phyloP scores from a whole-genome alignment of 2,113 vertebrate species.

The Aythya baeri region DNA sequence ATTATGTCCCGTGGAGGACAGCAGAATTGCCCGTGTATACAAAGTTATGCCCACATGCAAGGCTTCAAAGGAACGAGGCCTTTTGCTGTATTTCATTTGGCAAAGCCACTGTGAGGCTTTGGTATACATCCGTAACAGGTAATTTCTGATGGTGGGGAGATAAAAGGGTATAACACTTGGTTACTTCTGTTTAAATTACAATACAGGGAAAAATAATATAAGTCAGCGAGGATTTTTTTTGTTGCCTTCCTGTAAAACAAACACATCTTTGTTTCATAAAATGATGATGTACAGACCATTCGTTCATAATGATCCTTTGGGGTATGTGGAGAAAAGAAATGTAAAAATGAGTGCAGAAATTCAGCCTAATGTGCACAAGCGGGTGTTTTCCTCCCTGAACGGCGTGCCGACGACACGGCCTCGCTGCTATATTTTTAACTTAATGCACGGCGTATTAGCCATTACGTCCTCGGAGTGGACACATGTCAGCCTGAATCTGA shows the following conservation, averaged over 20 bases:
- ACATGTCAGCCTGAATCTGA: slow-evolving; percentile 39
- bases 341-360: slow-evolving; percentile 36
- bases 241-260: slow-evolving; percentile 19
- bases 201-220: slow-evolving; percentile 38
- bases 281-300: slow-evolving; percentile 27
- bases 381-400: slow-evolving; percentile 52
- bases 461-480: slow-evolving; percentile 46
- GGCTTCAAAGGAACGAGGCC: neutral
- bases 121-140: neutral
- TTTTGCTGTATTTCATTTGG: neutral
- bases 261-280: slow-evolving; percentile 59
- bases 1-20: neutral
- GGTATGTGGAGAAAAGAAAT: slow-evolving; percentile 42
- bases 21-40: neutral
- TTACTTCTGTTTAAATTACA: slow-evolving; percentile 2
- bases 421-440: slow-evolving; percentile 61
- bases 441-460: slow-evolving; percentile 33
- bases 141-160: neutral
- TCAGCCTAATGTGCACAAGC: slow-evolving; percentile 40
- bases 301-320: slow-evolving; percentile 34
- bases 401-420: slow-evolving; percentile 36
- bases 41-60: neutral
- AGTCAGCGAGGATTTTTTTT: neutral
- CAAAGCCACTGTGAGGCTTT: neutral
- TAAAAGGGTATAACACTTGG: slow-evolving; percentile 23